These are phyloP conservation scores for Caenorhabditis becei DNA, from an alignment of 2,888 invertebrate genomes.

Conservation along the genomic window DNA sequence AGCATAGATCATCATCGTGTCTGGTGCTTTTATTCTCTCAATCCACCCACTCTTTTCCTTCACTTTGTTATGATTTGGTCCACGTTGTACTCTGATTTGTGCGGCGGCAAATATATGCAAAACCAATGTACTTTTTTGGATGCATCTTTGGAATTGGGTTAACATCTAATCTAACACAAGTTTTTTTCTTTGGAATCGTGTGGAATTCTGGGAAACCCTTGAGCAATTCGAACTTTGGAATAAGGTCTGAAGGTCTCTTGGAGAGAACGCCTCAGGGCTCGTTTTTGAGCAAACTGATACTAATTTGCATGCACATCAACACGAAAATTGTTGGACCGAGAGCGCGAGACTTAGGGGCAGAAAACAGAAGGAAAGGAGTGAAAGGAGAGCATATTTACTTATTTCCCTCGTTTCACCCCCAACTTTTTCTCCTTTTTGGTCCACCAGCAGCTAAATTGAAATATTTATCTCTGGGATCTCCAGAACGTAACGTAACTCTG, in stretches of 20 bases:
- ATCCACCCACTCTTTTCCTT: background rate
- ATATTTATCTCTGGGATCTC: slow-evolving; percentile 33
- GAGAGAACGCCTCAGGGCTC: slow-evolving; percentile 32
- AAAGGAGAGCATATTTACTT: slow-evolving; percentile 9
- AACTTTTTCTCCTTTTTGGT: slow-evolving; percentile 17
- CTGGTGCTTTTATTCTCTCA: background rate
- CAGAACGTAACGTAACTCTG: slow-evolving; percentile 41
- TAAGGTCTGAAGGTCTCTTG: background rate
- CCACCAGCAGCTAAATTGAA: slow-evolving; percentile 19
- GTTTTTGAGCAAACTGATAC: slow-evolving; percentile 35
- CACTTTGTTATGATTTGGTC: background rate
- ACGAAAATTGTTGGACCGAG: slow-evolving; percentile 12
- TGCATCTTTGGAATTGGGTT: slow-evolving; percentile 5
- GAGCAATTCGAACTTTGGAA: slow-evolving; percentile 9
- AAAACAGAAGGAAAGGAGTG: background rate
- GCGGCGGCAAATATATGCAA: slow-evolving; percentile 30
- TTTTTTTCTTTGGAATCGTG: slow-evolving; percentile 5
- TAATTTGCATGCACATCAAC: slow-evolving; percentile 56
- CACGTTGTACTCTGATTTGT: slow-evolving; percentile 21
- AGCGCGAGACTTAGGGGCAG: background rate
- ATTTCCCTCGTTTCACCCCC: slow-evolving; percentile 11
- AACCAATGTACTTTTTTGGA: slow-evolving; percentile 25
- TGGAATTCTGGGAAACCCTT: too few species aligned
- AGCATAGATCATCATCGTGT: background rate
- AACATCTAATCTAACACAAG: slow-evolving; percentile 12